Percentiles rank a stretch among this genome's conserved stretches.
These are phyloP conservation scores for Pachyramphus minor DNA, from an alignment of 2,113 vertebrate genomes.

Conservation along the genomic window DNA sequence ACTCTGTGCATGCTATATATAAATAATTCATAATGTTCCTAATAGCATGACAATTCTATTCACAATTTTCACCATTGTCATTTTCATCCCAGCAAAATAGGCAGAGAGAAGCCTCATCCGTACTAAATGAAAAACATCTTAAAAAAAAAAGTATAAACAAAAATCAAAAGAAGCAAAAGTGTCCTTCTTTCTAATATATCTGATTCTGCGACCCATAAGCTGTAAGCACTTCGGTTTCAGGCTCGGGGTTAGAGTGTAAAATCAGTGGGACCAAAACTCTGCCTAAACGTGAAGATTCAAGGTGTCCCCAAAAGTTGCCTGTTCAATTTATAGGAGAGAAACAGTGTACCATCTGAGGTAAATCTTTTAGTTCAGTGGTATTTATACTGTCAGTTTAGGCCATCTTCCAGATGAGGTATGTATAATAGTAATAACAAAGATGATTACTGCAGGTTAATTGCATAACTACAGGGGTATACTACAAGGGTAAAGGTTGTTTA, in stretches of 20 bases:
- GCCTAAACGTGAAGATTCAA: background rate
- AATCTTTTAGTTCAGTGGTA: background rate
- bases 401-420: background rate
- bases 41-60: constrained; percentile 37
- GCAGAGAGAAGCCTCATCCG: constrained; percentile 18
- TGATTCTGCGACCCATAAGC: background rate
- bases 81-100: constrained; percentile 35
- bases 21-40: constrained; percentile 52
- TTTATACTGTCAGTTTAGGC: constrained; percentile 11
- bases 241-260: background rate
- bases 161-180: background rate
- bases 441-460: constrained; percentile 10
- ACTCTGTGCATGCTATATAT: background rate
- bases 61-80: constrained; percentile 44
- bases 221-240: background rate
- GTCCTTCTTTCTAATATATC: background rate
- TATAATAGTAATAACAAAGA: background rate
- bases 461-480: background rate
- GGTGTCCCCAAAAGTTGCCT: background rate
- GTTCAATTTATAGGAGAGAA: background rate
- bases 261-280: background rate
- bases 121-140: background rate
- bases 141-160: background rate
- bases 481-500: background rate
- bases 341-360: background rate